These are phyloP conservation scores for Drosophila biarmipes DNA, from an alignment of 1,140 invertebrate species.

Conservation along the genomic window DNA sequence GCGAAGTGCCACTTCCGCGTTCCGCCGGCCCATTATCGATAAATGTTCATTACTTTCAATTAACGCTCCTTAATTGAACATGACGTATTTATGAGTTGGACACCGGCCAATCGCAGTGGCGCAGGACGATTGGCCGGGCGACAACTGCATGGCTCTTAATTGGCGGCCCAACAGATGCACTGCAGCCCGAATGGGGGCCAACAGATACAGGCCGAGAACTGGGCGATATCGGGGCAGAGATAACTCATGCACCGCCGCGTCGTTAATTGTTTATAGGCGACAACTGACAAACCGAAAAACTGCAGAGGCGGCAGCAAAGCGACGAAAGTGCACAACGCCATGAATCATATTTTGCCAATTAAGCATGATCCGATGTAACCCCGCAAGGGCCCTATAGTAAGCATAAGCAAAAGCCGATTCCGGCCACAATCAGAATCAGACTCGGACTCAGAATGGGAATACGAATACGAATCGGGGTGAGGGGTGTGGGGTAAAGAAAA, in stretches of 20 bases:
- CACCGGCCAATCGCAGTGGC: slow-evolving; percentile 35
- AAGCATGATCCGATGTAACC: slow-evolving; percentile 77
- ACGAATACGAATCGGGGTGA: slow-evolving; percentile 30
- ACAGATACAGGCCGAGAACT: neutral
- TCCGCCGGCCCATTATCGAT: slow-evolving; percentile 36
- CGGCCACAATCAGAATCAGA: neutral
- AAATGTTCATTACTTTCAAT: slow-evolving; percentile 76
- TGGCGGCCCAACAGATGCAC: slow-evolving; percentile 4
- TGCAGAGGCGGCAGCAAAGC: slow-evolving; percentile 42
- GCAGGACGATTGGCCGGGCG: slow-evolving; percentile 20
- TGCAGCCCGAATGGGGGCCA: slow-evolving; percentile 13
- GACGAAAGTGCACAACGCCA: slow-evolving; percentile 74
- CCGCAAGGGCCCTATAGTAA: slow-evolving; percentile 24
- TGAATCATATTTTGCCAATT: slow-evolving; percentile 82
- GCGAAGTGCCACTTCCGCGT: slow-evolving; percentile 40
- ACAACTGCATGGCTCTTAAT: slow-evolving; percentile 35
- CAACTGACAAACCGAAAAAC: slow-evolving; percentile 20
- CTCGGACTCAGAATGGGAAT: slow-evolving; percentile 8
- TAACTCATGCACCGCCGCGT: slow-evolving; percentile 13
- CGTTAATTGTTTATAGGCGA: slow-evolving; percentile 49
- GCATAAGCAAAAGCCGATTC: slow-evolving; percentile 30
- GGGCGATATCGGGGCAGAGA: slow-evolving; percentile 24
- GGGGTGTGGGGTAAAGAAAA: slow-evolving; percentile 26
- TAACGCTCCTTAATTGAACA: slow-evolving; percentile 72
- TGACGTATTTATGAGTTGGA: slow-evolving; percentile 81